phyloP scores from a whole-genome alignment of 2,888 invertebrate genomes.

The Liopterus haemorrhoidalis region DNA sequence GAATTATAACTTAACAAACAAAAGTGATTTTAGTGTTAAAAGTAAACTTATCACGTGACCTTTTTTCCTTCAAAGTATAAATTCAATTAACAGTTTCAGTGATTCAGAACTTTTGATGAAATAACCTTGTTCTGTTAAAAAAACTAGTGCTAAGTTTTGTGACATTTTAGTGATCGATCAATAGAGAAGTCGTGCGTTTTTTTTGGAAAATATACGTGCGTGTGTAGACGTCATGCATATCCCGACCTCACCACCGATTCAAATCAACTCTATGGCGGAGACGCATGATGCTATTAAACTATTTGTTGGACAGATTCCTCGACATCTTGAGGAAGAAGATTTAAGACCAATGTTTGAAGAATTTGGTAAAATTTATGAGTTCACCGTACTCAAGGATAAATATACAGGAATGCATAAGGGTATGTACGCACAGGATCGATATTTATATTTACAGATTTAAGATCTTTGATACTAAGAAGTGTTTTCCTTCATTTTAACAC shows the following conservation, averaged over 20 bases:
- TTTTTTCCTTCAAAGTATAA: too few species aligned
- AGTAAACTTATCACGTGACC: too few species aligned
- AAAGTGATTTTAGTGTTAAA: too few species aligned
- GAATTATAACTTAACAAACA: too few species aligned
- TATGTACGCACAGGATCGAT: conserved; percentile 46
- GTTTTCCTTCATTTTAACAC: too few species aligned
- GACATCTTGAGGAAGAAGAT: conserved; percentile 82
- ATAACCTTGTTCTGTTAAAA: conserved; percentile 1
- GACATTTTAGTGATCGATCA: background rate
- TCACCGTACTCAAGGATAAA: conserved; percentile 89
- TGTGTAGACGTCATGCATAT: conserved; percentile 42
- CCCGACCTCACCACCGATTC: conserved; percentile 40
- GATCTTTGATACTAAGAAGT: too few species aligned
- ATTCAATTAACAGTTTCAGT: too few species aligned
- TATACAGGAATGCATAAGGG: conserved; percentile 95
- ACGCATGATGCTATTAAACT: conserved; percentile 64
- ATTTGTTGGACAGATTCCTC: conserved; percentile 89
- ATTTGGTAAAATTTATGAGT: conserved; percentile 89
- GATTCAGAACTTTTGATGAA: too few species aligned
- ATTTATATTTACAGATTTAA: background rate
- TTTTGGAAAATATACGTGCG: conserved; percentile 4
- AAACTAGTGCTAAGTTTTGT: background rate
- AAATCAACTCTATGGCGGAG: conserved; percentile 21
- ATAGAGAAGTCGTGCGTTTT: conserved; percentile 1
- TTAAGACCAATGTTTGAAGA: conserved; percentile 86